Percentiles rank a stretch among this genome's conserved stretches.
Conservation (phyloP, 2,888 invertebrate species). For the Synergus gifuensis region DNA sequence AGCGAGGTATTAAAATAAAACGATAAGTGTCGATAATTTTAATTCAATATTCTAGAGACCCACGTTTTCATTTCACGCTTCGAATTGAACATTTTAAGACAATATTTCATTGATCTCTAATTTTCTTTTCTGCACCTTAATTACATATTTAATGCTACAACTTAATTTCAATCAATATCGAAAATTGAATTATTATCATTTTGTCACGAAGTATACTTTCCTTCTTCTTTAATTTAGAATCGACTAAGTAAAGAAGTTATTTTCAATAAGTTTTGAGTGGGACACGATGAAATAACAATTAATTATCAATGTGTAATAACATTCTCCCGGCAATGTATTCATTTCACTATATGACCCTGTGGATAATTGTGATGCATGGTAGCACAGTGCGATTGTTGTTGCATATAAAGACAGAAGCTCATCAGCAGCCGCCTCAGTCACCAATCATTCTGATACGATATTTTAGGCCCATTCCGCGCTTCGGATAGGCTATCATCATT, state of each 20-base stretch:
- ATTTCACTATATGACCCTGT: conserved; percentile 44
- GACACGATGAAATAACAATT: conserved; percentile 45
- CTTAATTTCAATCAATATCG: neutral
- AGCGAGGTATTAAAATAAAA: neutral
- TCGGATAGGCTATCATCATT: conserved; percentile 22
- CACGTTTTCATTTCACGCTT: neutral
- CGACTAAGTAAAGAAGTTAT: neutral
- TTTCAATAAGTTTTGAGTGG: neutral
- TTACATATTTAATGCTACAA: neutral
- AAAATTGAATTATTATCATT: neutral
- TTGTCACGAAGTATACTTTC: neutral
- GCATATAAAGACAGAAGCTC: conserved; percentile 49
- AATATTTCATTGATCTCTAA: neutral
- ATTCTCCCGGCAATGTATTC: conserved; percentile 44
- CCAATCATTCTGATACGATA: conserved; percentile 9
- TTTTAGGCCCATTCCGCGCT: conserved; percentile 17
- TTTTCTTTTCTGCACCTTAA: neutral
- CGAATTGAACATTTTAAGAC: neutral
- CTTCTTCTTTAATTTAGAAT: neutral
- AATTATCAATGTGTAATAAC: conserved; percentile 57
- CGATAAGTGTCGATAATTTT: neutral
- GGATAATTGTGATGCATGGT: conserved; percentile 48
- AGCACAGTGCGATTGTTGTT: conserved; percentile 43
- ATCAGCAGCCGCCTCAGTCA: conserved; percentile 37
- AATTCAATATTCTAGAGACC: neutral